These are phyloP conservation scores for Heteromormyrus szaboi DNA, from an alignment of 2,797 vertebrate genomes.

Conservation along the genomic window DNA sequence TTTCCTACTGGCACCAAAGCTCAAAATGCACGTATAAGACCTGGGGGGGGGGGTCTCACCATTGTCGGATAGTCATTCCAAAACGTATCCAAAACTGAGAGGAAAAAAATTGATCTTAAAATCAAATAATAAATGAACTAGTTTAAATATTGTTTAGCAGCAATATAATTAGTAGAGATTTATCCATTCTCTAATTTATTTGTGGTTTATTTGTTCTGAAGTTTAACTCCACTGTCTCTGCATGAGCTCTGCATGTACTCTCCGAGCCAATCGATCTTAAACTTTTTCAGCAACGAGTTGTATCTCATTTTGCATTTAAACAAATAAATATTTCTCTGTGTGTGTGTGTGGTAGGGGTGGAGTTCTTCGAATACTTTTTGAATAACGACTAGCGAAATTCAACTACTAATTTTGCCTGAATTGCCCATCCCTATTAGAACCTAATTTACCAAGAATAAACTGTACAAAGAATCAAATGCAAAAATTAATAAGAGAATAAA, in stretches of 20 bases:
- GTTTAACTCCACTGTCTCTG: background rate
- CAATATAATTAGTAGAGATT: background rate
- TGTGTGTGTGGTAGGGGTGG: background rate
- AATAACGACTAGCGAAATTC: background rate
- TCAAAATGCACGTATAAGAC: background rate
- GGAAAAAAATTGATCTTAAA: background rate
- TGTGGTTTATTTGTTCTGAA: background rate
- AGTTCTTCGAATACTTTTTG: background rate
- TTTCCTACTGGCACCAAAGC: background rate
- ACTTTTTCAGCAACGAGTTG: background rate
- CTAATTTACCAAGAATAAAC: background rate
- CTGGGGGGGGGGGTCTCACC: background rate
- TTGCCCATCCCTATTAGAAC: background rate
- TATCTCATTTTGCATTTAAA: background rate
- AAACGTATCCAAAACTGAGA: background rate
- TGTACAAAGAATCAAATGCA: background rate
- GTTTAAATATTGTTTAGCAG: background rate
- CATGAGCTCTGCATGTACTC: background rate
- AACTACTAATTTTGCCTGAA: background rate
- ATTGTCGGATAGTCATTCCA: background rate
- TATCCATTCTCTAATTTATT: background rate
- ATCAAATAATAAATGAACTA: background rate
- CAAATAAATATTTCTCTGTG: background rate
- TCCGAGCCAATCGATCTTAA: background rate
- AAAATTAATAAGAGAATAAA: background rate